A percentile compares a stretch with the other conserved stretches of the same genome.
These are phyloP conservation scores for Monoplex corrugatus DNA, from an alignment of 2,888 invertebrate species.

Conservation along the genomic window DNA sequence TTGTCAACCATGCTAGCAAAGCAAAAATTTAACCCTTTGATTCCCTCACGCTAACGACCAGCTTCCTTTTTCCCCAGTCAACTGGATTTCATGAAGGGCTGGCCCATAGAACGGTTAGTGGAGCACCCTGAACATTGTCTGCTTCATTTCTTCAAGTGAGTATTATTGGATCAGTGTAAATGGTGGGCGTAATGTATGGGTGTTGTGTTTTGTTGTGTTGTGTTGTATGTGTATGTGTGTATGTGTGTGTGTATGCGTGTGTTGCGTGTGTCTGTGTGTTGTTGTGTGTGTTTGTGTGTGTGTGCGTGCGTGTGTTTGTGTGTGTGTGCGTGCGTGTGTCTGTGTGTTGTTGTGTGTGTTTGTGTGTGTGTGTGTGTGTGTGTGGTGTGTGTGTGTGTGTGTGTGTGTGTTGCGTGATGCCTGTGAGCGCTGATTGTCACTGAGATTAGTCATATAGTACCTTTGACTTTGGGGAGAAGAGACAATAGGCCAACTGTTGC, in stretches of 20 bases:
- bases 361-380: neutral
- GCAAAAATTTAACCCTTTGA: no score
- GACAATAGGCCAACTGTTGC: no score
- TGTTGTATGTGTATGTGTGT: neutral
- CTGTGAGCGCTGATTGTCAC: no score
- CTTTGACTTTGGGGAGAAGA: no score
- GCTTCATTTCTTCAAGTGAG: constrained; percentile 80
- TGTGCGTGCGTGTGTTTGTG: neutral
- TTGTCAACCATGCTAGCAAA: no score
- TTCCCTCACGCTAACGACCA: no score
- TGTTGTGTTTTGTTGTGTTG: neutral
- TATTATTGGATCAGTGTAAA: neutral
- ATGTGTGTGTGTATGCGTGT: neutral
- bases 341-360: neutral
- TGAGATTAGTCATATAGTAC: no score
- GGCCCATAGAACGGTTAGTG: constrained; percentile 75
- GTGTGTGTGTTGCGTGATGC: no score
- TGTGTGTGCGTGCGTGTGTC: no score
- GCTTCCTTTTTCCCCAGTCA: no score
- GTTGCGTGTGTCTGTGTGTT: neutral
- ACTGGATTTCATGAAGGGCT: constrained; percentile 78
- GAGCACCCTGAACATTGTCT: constrained; percentile 78
- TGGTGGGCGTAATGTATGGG: no score
- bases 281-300: neutral
- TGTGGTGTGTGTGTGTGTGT: neutral